Base-by-base conservation (phyloP, 2,113 vertebrate species). In the Chlorodrepanis virens region DNA sequence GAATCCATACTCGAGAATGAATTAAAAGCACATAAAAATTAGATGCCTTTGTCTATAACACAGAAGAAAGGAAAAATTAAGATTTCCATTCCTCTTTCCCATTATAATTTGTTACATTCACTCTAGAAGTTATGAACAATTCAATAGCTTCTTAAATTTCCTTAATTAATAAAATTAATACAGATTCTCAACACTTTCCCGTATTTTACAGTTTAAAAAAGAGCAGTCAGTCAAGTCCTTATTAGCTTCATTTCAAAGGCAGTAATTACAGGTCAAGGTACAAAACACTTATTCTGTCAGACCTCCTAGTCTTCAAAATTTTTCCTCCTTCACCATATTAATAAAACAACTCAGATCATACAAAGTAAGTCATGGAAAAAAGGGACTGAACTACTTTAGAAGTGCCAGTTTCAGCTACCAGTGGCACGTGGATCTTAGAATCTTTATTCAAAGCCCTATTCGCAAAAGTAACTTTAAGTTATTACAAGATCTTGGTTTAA, bases 351-450 rank as follows among this genome's bases (percentile, higher is more conserved):
- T 40, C 42, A 67, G 14, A 63, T 89, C 28, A 77, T 14, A 72
- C 5, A 45, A 69, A 80, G 4, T 11, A 52, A 40, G 23, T 42
- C 1, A 85, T 6, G 39, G 19, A 31, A 80, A 81, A 53, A 85
- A 40, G 44, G 40, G 33, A 68, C 12, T 14, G 19, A 44, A 31
- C 14, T 40, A 23, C 12, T 72, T 76, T 3, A 65, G 40, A 80
- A 72, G 6, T 40, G 15, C 12, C 2, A 80, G 20, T 53, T 76
- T 60, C 57, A 76, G 47, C 14, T 52, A 33, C 47, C 23, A 77
- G 39, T 65, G 9, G 8, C 12, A 56, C 0, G 0, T 1, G 2
- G 37, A 29, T 40, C 40, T 40, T 40, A 14, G 40, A 40, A 40
- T 14, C 40, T 40, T 40, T 40, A 80, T 45, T 68, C 17, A 76